A percentile compares a stretch with the other conserved stretches of the same genome.
phyloP scores from a whole-genome alignment of 2,888 invertebrate genomes.

The Aricia artaxerxes region DNA sequence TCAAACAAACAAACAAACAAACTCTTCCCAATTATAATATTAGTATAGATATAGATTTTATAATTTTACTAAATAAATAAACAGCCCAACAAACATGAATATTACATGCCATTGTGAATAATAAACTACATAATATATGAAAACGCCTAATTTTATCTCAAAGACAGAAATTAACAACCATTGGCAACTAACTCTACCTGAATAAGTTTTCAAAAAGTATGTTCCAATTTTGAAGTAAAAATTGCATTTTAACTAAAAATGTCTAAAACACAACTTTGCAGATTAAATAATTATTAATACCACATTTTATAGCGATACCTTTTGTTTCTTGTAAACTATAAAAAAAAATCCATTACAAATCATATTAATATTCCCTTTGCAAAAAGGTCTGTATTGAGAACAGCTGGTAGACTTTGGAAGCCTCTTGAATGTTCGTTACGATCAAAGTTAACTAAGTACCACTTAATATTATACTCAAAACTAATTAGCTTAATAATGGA shows the following conservation, averaged over 20 bases:
- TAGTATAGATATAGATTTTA: too few species aligned
- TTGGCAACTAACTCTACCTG: background rate
- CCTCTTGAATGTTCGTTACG: background rate
- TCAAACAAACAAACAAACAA: too few species aligned
- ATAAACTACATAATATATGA: background rate
- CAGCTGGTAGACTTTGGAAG: background rate
- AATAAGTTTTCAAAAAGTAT: background rate
- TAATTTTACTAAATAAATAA: background rate
- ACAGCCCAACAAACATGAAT: background rate
- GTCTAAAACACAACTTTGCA: too few species aligned
- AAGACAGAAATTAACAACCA: background rate
- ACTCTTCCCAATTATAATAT: too few species aligned
- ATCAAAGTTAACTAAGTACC: slow-evolving; percentile 7
- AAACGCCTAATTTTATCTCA: background rate
- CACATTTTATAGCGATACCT: too few species aligned
- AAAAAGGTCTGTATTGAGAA: background rate
- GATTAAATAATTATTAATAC: too few species aligned
- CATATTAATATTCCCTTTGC: background rate
- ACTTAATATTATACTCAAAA: background rate
- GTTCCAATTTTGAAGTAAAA: background rate
- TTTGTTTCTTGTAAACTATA: background rate
- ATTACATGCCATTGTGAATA: background rate
- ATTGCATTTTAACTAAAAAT: too few species aligned
- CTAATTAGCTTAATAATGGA: background rate
- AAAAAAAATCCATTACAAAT: background rate